Evolutionary conservation across 2,113 vertebrate genomes (phyloP).

Genomic region (Baryphthengus martii): DNA sequence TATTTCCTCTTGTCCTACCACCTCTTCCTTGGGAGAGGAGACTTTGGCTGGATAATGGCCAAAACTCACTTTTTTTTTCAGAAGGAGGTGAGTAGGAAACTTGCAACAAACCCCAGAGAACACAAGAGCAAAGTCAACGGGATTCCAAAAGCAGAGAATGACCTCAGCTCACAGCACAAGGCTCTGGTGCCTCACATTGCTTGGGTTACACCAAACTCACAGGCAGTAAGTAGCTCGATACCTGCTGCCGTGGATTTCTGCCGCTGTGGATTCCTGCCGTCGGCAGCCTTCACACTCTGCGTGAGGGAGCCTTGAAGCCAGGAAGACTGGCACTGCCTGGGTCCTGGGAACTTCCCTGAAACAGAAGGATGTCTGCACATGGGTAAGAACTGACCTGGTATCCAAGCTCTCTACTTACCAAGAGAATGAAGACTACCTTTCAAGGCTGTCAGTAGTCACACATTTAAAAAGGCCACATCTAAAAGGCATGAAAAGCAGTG

Average conservation of each 20-base stretch:
- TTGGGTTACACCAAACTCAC: rapidly evolving
- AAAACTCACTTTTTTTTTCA: neutral
- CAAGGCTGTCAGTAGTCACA: neutral
- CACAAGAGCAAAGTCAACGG: neutral
- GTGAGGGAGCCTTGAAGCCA: neutral
- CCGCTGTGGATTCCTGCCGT: neutral
- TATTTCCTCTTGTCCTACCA: neutral
- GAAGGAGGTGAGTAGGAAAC: neutral
- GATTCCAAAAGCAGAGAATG: neutral
- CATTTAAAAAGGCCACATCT: neutral
- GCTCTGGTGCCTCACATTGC: neutral
- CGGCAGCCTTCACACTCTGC: neutral
- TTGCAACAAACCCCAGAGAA: neutral
- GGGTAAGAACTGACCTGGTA: neutral
- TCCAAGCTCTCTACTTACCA: neutral
- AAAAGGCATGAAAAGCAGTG: neutral
- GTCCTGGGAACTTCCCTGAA: neutral
- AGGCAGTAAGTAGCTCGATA: neutral
- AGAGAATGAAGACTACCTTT: neutral
- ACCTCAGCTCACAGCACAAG: neutral
- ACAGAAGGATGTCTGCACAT: neutral
- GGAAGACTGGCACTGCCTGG: neutral
- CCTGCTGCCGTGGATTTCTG: neutral
- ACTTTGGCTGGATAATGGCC: neutral
- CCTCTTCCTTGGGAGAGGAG: no score